Conservation (phyloP, 2,113 vertebrate genomes). For the Albula glossodonta region DNA sequence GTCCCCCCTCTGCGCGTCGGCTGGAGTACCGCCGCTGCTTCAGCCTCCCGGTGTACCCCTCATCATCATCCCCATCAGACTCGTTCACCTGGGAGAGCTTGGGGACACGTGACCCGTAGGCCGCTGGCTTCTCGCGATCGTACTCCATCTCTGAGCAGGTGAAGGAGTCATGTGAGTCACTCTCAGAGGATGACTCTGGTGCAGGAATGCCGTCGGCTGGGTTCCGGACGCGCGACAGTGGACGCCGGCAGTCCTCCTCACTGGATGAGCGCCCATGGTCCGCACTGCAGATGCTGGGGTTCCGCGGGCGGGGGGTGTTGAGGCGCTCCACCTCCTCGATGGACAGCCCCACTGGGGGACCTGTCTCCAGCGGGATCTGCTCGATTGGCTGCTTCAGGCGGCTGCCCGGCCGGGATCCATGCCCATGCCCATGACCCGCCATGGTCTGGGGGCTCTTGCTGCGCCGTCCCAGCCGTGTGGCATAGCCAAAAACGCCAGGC, state of each 20-base stretch:
- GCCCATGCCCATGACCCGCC: constrained; percentile 78
- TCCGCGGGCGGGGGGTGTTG: constrained; percentile 91
- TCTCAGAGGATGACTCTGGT: constrained; percentile 93
- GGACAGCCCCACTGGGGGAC: constrained; percentile 90
- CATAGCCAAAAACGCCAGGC: constrained; percentile 87
- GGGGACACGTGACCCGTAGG: constrained; percentile 86
- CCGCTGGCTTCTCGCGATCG: constrained; percentile 84
- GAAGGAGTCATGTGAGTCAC: constrained; percentile 98
- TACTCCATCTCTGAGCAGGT: constrained; percentile 99
- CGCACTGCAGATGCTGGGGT: constrained; percentile 96
- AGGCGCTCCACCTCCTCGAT: constrained; percentile 97
- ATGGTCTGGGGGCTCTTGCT: constrained; percentile 94
- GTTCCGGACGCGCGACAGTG: constrained; percentile 89
- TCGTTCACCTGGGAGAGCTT: constrained; percentile 97
- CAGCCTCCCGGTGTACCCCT: constrained; percentile 85
- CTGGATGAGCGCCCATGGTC: constrained; percentile 95
- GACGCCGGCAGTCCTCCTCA: constrained; percentile 88
- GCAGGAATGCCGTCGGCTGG: constrained; percentile 92
- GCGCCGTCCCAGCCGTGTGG: constrained; percentile 86
- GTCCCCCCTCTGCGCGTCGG: constrained; percentile 84
- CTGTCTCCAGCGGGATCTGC: constrained; percentile 84
- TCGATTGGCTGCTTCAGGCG: constrained; percentile 91
- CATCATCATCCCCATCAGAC: constrained; percentile 96
- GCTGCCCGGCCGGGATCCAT: constrained; percentile 85
- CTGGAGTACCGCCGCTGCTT: constrained; percentile 88